Conservation (phyloP, 2,113 vertebrate genomes). For the Dipodomys stephensi region DNA sequence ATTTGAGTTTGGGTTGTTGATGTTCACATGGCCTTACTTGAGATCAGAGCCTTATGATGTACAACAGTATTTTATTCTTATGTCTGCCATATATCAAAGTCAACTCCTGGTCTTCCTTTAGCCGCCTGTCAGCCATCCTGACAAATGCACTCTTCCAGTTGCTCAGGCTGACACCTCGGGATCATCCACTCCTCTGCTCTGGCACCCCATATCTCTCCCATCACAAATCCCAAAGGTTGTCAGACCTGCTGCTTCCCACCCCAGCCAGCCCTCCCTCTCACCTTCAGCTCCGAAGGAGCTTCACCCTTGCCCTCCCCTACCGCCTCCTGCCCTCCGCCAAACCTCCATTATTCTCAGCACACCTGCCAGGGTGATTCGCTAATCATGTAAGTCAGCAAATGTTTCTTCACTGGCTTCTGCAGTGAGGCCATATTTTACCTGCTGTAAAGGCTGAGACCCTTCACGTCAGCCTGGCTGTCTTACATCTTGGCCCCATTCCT, state of each 20-base stretch:
- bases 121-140: background rate
- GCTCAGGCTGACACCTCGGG: conserved; percentile 3
- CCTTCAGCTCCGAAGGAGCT: background rate
- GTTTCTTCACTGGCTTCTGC: background rate
- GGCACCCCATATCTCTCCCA: background rate
- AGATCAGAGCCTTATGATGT: conserved; percentile 13
- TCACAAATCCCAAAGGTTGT: background rate
- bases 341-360: background rate
- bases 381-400: background rate
- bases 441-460: background rate
- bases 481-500: background rate
- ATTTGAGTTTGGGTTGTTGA: background rate
- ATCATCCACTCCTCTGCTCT: conserved; percentile 33
- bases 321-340: too few species aligned
- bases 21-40: conserved; percentile 19
- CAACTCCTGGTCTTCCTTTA: conserved; percentile 3
- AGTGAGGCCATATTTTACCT: background rate
- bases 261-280: background rate
- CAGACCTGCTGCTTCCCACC: background rate
- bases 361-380: background rate
- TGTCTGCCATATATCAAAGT: background rate
- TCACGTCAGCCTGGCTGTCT: background rate
- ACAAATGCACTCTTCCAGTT: background rate
- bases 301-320: background rate
- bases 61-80: conserved; percentile 11